Base-by-base conservation (phyloP, 2,888 invertebrate species). In the Caenorhabditis sp. region DNA sequence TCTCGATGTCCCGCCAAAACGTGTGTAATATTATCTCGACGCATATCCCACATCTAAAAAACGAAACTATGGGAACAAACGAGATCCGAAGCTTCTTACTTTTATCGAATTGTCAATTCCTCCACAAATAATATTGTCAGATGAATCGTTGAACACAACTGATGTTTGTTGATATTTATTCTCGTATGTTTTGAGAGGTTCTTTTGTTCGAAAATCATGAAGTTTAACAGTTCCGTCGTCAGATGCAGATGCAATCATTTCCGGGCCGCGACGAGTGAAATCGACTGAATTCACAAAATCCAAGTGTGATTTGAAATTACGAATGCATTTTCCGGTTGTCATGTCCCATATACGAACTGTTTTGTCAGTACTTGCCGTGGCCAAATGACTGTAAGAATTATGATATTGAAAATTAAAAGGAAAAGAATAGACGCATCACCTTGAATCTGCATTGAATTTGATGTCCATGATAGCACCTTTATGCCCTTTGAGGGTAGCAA, bases 81-180 rank as follows among this genome's bases (percentile, higher is more conserved):
- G n/a, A n/a, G n/a, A n/a, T n/a, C n/a, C n/a, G n/a, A n/a, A n/a
- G n/a, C n/a, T n/a, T n/a, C n/a, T n/a, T 78, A 91, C 91, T 91
- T 96, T 96, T 10, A 99, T 92, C 74, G 95, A 94, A 89, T 99
- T 99, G 88, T 99, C 99, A 67, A 99, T 93, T 4, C 99, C 97
- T 0, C 93, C 95, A 8, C 93, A 93, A 76, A 97, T 93, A 2
- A 99, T 92, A 89, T 95, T 95, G 85, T 99, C 97, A 0, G 95
- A 93, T 0, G 95, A 95, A 85, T 99, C 97, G 85, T 93, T 96
- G 88, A 97, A 97, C 17, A 94, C 91, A 0, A 95, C 94, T 0
- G 95, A 91, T 0, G 95, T 94, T 17, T 95, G 88, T 81, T 89
- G 89, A 66, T 77, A 87, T 23, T 88, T 89, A 77, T 89, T 90